A percentile compares a stretch with the other conserved stretches of the same genome.
Evolutionary conservation across 2,888 invertebrate species (phyloP).

Genomic region (Polylopha cassiicola): DNA sequence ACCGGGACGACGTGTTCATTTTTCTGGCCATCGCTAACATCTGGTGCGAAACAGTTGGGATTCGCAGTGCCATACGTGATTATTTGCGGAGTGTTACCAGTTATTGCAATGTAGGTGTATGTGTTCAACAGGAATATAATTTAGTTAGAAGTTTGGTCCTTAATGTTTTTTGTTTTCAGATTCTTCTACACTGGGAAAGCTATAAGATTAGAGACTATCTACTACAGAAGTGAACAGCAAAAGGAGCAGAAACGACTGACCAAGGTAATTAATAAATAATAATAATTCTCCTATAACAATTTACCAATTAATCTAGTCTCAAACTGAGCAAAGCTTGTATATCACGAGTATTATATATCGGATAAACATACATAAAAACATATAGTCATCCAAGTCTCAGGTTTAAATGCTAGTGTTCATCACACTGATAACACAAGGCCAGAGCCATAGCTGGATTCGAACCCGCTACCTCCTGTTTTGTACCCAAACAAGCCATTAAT

Average conservation of each 20-base stretch:
- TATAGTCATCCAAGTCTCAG: too few species aligned
- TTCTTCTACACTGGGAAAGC: conserved; percentile 70
- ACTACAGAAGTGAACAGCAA: conserved; percentile 60
- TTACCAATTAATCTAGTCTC: too few species aligned
- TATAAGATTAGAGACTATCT: conserved; percentile 61
- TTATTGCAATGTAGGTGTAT: conserved; percentile 62
- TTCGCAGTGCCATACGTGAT: conserved; percentile 63
- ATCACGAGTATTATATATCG: too few species aligned
- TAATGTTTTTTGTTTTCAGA: conserved; percentile 38
- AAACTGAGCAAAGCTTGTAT: too few species aligned
- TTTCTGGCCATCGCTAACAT: conserved; percentile 60
- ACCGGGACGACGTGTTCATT: conserved; percentile 68
- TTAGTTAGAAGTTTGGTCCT: conserved; percentile 4
- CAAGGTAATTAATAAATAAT: conserved; percentile 41
- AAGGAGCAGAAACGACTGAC: conserved; percentile 65
- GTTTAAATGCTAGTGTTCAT: too few species aligned
- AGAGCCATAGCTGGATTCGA: too few species aligned
- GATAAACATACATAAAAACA: too few species aligned
- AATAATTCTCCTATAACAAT: conserved; percentile 5
- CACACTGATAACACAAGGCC: too few species aligned
- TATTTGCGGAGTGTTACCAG: conserved; percentile 61
- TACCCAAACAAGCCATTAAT: too few species aligned
- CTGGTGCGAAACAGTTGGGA: conserved; percentile 59
- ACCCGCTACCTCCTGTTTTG: too few species aligned
- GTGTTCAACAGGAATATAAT: too few species aligned